Percentiles rank a stretch among this genome's conserved stretches.
These are phyloP conservation scores for Gopherus flavomarginatus DNA, from an alignment of 2,113 vertebrate species.

Conservation along the genomic window DNA sequence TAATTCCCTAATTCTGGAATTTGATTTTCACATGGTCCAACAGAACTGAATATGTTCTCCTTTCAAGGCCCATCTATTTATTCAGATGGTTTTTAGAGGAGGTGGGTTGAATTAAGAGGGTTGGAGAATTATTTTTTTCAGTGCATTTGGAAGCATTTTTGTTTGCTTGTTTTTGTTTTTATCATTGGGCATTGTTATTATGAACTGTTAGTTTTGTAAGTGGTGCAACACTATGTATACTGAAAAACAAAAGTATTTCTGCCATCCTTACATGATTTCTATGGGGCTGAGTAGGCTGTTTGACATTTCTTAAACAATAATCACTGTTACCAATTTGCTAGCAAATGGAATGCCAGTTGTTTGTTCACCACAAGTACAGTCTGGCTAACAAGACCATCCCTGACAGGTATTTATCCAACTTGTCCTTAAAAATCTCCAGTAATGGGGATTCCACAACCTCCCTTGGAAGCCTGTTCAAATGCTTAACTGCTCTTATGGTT, in stretches of 20 bases:
- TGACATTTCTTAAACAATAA: fast-evolving
- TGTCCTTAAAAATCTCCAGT: no score
- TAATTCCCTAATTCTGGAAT: neutral
- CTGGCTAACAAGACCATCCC: no score
- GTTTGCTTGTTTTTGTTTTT: no score
- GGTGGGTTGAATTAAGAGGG: neutral
- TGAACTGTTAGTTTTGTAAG: no score
- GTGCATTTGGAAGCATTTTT: neutral
- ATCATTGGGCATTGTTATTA: neutral
- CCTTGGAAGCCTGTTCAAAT: no score
- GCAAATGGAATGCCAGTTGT: fast-evolving
- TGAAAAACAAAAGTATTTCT: neutral
- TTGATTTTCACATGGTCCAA: neutral
- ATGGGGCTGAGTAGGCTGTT: fast-evolving
- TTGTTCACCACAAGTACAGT: neutral
- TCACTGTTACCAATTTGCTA: fast-evolving
- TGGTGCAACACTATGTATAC: neutral
- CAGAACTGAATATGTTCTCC: neutral
- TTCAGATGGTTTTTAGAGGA: fast-evolving
- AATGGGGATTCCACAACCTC: no score
- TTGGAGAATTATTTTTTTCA: neutral
- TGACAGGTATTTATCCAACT: no score
- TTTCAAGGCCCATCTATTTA: neutral
- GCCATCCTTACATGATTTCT: neutral
- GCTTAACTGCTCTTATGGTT: no score